phyloP scores from a whole-genome alignment of 2,888 invertebrate species.

The Leptinotarsa haldemani region DNA sequence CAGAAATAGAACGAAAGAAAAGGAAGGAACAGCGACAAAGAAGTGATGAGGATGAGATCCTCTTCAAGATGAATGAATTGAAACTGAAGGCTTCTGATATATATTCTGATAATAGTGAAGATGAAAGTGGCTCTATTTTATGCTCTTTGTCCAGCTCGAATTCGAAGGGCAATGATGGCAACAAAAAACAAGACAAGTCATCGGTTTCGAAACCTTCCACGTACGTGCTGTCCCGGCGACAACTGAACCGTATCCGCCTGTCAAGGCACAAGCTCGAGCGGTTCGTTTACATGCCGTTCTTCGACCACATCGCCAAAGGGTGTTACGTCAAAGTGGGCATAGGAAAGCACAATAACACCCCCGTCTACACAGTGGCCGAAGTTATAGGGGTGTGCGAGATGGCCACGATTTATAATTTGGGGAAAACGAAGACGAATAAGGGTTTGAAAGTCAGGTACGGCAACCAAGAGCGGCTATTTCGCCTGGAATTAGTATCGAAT shows the following conservation, averaged over 20 bases:
- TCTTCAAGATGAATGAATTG: constrained; percentile 74
- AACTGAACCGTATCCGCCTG: constrained; percentile 73
- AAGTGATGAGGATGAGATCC: constrained; percentile 66
- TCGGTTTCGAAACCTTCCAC: constrained; percentile 59
- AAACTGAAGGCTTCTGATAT: constrained; percentile 95
- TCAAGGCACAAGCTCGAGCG: constrained; percentile 90
- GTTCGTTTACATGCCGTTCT: constrained; percentile 96
- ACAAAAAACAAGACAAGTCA: constrained; percentile 61
- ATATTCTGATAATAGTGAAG: constrained; percentile 88
- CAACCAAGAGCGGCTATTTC: constrained; percentile 86
- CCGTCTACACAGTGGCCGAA: constrained; percentile 90
- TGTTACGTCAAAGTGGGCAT: constrained; percentile 90
- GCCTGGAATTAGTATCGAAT: constrained; percentile 98
- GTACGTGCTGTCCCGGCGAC: constrained; percentile 81
- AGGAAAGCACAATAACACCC: constrained; percentile 87
- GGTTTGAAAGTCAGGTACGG: constrained; percentile 85
- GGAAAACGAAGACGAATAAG: constrained; percentile 94
- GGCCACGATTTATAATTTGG: constrained; percentile 81
- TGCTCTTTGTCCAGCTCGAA: constrained; percentile 63
- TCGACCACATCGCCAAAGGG: constrained; percentile 88
- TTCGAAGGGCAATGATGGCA: constrained; percentile 66
- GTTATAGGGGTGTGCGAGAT: constrained; percentile 80
- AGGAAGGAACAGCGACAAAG: constrained; percentile 71
- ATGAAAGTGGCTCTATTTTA: constrained; percentile 66
- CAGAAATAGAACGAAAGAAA: constrained; percentile 73